Percentiles rank a stretch among this genome's conserved stretches.
Evolutionary conservation across 2,797 vertebrate species (phyloP).

Genomic region (Etheostoma perlongum): DNA sequence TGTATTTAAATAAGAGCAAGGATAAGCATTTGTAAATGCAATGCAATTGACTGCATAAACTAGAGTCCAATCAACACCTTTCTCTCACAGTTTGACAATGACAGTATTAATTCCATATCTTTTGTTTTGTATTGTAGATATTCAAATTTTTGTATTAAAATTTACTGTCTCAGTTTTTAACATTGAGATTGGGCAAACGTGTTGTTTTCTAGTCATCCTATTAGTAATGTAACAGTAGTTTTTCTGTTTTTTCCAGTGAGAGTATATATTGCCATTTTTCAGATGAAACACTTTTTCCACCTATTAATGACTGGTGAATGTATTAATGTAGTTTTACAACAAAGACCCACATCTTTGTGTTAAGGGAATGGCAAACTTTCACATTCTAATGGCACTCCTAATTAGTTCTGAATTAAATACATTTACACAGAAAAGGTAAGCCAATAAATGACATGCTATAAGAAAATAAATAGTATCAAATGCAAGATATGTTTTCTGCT

Average conservation of each 20-base stretch:
- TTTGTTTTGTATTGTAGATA: not conserved
- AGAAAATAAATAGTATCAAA: not conserved
- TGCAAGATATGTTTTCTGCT: not conserved
- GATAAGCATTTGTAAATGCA: not conserved
- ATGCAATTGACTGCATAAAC: not conserved
- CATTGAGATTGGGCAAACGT: no score
- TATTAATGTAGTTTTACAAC: not conserved
- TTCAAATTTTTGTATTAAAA: not conserved
- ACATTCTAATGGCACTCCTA: not conserved
- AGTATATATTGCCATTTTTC: no score
- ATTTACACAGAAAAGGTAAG: not conserved
- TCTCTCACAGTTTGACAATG: not conserved
- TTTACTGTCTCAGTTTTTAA: not conserved
- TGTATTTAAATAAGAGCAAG: slow-evolving; percentile 1
- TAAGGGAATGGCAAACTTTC: not conserved
- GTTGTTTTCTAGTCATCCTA: not conserved
- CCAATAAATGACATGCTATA: not conserved
- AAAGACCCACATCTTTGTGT: slow-evolving; percentile 1
- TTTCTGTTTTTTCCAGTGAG: no score
- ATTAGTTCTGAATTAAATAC: not conserved
- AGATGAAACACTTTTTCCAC: no score
- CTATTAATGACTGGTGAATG: not conserved
- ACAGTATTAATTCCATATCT: not conserved
- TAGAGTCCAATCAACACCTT: not conserved
- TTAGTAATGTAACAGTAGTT: no score